phyloP scores from a whole-genome alignment of 92 coral and sea anemone genomes.

The Zoanthus solanderi region DNA sequence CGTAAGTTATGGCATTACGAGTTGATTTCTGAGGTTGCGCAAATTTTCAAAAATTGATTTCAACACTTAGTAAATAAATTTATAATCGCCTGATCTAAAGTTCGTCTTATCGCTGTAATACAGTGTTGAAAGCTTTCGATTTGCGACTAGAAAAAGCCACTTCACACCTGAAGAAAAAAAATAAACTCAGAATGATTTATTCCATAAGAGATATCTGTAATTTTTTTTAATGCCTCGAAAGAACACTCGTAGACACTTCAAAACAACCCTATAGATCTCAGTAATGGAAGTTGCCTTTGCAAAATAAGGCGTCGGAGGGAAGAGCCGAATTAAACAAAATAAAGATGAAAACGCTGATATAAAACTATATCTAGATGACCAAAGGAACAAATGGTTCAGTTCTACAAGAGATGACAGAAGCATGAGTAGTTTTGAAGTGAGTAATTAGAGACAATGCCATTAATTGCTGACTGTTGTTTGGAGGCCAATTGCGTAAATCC shows the following conservation, averaged over 20 bases:
- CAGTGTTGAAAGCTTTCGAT: conserved; percentile 67
- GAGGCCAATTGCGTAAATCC: conserved; percentile 97
- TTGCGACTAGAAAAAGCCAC: conserved; percentile 58
- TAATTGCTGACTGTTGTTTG: conserved; percentile 96
- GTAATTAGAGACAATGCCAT: conserved; percentile 80
- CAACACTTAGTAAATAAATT: neutral
- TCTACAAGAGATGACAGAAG: conserved; percentile 67
- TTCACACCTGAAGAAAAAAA: conserved; percentile 37
- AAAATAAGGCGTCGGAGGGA: conserved; percentile 39
- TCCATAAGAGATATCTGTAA: neutral
- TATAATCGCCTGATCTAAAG: conserved; percentile 54
- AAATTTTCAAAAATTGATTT: conserved; percentile 12
- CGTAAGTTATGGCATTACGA: conserved; percentile 13
- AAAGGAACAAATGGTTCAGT: conserved; percentile 72
- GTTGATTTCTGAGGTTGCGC: conserved; percentile 9
- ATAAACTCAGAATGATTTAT: conserved; percentile 15
- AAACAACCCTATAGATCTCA: neutral
- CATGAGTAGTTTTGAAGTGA: conserved; percentile 73
- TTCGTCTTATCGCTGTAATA: conserved; percentile 59
- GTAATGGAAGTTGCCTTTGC: conserved; percentile 11
- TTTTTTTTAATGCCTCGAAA: neutral
- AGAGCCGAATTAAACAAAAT: conserved; percentile 11
- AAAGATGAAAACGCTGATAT: conserved; percentile 40
- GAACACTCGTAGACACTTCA: conserved; percentile 1
- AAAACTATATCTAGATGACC: conserved; percentile 37